These are phyloP conservation scores for Dromaius novaehollandiae DNA, from an alignment of 2,113 vertebrate species.

Conservation along the genomic window DNA sequence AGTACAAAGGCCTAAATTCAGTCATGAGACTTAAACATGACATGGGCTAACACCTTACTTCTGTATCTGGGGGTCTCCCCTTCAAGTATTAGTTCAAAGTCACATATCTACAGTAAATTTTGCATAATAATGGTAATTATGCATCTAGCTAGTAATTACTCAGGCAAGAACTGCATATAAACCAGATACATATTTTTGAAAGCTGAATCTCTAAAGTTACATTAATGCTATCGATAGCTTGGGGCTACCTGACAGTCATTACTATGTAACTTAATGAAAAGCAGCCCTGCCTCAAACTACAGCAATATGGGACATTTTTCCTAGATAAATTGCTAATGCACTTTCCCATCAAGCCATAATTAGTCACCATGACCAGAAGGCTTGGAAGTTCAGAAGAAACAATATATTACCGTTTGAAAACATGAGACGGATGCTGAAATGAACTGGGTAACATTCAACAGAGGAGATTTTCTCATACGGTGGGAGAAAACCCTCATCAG, in stretches of 20 bases:
- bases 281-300: background rate
- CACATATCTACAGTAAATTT: background rate
- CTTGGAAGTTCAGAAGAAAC: background rate
- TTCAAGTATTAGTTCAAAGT: background rate
- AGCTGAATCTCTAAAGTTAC: background rate
- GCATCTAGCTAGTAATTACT: background rate
- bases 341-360: background rate
- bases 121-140: background rate
- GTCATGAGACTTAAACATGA: fast-evolving
- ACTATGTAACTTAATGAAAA: background rate
- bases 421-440: background rate
- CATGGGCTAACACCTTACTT: background rate
- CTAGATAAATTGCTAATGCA: background rate
- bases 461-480: background rate
- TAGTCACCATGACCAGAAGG: background rate
- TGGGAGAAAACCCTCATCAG: background rate
- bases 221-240: background rate
- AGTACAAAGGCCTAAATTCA: background rate
- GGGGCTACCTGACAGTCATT: background rate
- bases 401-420: background rate
- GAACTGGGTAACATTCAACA: background rate
- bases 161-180: fast-evolving
- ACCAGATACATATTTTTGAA: background rate
- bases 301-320: background rate
- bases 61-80: background rate